phyloP scores from a whole-genome alignment of 2,113 vertebrate genomes.

The Datnioides undecimradiatus region DNA sequence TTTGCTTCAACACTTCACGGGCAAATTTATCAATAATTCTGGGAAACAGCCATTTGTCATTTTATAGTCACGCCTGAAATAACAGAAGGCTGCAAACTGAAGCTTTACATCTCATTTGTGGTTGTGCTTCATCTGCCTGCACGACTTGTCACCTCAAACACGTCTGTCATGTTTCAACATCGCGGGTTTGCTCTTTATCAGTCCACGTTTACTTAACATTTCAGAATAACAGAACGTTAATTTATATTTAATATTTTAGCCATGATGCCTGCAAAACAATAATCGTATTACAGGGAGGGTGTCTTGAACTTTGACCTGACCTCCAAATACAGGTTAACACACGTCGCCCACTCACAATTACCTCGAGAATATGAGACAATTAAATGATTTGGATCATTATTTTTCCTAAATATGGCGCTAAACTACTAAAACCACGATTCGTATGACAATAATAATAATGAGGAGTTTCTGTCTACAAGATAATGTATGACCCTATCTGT shows the following conservation, averaged over 20 bases:
- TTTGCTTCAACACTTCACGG: background rate
- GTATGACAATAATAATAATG: background rate
- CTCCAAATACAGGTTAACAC: background rate
- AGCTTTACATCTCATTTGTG: background rate
- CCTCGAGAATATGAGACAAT: background rate
- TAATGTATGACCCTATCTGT: background rate
- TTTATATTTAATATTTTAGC: background rate
- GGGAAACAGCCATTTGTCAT: background rate
- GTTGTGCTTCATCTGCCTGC: background rate
- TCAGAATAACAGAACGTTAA: background rate
- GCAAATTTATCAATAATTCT: background rate
- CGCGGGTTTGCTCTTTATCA: background rate
- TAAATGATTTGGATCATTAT: background rate
- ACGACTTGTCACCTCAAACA: background rate
- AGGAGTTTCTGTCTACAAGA: background rate
- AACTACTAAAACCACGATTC: background rate
- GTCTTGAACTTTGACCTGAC: constrained; percentile 54
- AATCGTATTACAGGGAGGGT: background rate
- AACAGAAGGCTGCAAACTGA: background rate
- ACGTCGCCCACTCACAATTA: background rate
- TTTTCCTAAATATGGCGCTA: background rate
- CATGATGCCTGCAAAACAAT: background rate
- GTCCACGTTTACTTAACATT: background rate
- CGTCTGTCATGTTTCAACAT: background rate
- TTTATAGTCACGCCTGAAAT: background rate